Percentiles rank a stretch among this genome's conserved stretches.
Evolutionary conservation across 2,888 invertebrate genomes (phyloP).

Genomic region (Polymixis flavicincta): DNA sequence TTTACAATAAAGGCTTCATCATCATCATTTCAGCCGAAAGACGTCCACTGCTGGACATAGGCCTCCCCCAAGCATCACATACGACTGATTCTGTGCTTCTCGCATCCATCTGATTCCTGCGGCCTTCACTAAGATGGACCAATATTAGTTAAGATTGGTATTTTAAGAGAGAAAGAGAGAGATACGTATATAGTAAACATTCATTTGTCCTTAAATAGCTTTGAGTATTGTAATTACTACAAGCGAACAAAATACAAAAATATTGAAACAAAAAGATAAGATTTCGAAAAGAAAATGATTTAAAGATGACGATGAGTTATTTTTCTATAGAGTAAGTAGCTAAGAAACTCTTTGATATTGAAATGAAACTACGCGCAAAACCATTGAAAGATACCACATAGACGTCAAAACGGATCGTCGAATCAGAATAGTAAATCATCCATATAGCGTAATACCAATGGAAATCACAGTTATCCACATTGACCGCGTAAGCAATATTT

Average conservation of each 20-base stretch:
- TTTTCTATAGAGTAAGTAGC: neutral
- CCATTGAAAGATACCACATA: slow-evolving; percentile 28
- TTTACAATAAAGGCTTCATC: neutral
- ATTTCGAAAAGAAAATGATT: neutral
- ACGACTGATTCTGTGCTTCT: no score
- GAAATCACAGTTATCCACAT: slow-evolving; percentile 55
- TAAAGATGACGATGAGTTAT: neutral
- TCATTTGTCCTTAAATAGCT: neutral
- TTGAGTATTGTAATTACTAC: neutral
- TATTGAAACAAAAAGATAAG: neutral
- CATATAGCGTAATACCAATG: slow-evolving; percentile 56
- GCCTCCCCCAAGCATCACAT: no score
- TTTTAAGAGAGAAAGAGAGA: neutral
- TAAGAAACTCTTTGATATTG: slow-evolving; percentile 20
- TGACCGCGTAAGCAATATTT: slow-evolving; percentile 66
- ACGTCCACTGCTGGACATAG: no score
- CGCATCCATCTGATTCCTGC: no score
- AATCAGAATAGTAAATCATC: slow-evolving; percentile 59
- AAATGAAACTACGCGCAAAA: slow-evolving; percentile 21
- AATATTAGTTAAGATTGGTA: neutral
- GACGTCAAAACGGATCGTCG: slow-evolving; percentile 45
- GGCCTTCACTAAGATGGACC: no score
- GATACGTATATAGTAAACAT: neutral
- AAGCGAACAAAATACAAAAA: neutral
- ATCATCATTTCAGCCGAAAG: no score